Percentiles rank a stretch among this genome's conserved stretches.
Evolutionary conservation across 1,140 invertebrate genomes (phyloP).

Genomic region (Drosophila bifasciata): DNA sequence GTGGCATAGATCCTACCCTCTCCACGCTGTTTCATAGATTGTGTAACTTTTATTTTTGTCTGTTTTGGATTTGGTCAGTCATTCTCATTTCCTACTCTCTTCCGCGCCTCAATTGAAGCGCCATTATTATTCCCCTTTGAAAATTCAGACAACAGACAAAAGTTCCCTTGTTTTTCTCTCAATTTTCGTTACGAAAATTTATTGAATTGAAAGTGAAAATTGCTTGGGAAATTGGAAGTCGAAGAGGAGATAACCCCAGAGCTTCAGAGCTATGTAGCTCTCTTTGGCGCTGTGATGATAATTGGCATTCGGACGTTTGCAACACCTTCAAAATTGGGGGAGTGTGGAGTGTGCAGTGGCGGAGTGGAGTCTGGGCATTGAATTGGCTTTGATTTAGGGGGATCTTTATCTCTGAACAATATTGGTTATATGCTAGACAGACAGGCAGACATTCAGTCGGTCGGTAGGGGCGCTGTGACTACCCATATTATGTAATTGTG

Average conservation of each 20-base stretch:
- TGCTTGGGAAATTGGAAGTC: constrained; percentile 40
- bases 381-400: constrained; percentile 45
- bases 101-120: neutral
- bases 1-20: no score
- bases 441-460: no score
- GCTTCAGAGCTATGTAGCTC: constrained; percentile 6
- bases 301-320: constrained; percentile 51
- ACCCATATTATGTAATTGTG: constrained; percentile 56
- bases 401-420: constrained; percentile 67
- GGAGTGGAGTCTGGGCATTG: constrained; percentile 14
- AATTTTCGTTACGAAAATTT: constrained; percentile 58
- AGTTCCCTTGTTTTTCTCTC: constrained; percentile 56
- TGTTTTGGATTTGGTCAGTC: constrained; percentile 12
- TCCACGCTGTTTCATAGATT: neutral
- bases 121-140: constrained; percentile 19
- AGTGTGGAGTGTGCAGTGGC: constrained; percentile 16
- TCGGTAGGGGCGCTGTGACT: constrained; percentile 33
- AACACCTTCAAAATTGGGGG: constrained; percentile 53
- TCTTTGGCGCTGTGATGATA: constrained; percentile 17
- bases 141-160: constrained; percentile 41
- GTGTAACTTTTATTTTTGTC: constrained; percentile 20
- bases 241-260: constrained; percentile 39
- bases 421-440: constrained; percentile 41
- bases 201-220: constrained; percentile 73
- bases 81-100: constrained; percentile 20